Percentiles rank a stretch among this genome's conserved stretches.
phyloP scores from a whole-genome alignment of 2,113 vertebrate species.

The Corynorhinus townsendii region DNA sequence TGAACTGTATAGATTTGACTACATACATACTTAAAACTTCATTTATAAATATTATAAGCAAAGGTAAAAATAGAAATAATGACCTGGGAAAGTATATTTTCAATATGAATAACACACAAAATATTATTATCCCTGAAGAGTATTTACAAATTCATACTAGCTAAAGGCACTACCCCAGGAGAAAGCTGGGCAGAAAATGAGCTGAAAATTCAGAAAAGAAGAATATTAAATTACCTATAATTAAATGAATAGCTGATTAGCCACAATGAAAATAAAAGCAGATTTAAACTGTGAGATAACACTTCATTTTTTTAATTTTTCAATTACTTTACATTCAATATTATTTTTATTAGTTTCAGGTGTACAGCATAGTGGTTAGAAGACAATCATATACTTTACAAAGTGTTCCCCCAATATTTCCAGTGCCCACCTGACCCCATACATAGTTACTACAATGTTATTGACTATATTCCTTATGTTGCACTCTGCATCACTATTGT shows the following conservation, averaged over 20 bases:
- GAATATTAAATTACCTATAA: background rate
- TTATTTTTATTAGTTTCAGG: background rate
- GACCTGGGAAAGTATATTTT: background rate
- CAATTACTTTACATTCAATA: background rate
- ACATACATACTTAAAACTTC: background rate
- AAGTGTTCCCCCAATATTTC: background rate
- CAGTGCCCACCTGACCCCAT: background rate
- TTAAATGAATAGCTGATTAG: background rate
- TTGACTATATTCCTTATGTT: background rate
- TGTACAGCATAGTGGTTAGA: background rate
- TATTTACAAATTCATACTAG: background rate
- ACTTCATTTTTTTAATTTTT: background rate
- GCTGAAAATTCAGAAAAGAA: background rate
- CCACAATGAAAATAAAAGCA: background rate
- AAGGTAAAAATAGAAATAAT: slow-evolving; percentile 18
- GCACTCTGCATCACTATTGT: background rate
- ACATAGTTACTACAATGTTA: background rate
- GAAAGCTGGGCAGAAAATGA: background rate
- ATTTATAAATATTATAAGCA: slow-evolving; percentile 23
- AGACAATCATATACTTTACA: background rate
- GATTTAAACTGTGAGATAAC: background rate
- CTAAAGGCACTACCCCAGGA: background rate
- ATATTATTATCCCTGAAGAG: background rate
- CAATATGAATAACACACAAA: background rate
- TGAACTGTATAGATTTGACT: slow-evolving; percentile 9